Evolutionary conservation across 2,797 vertebrate species (phyloP), one percentile per base, ranked within the genome.

Genomic region (Kryptopterus vitreolus): DNA sequence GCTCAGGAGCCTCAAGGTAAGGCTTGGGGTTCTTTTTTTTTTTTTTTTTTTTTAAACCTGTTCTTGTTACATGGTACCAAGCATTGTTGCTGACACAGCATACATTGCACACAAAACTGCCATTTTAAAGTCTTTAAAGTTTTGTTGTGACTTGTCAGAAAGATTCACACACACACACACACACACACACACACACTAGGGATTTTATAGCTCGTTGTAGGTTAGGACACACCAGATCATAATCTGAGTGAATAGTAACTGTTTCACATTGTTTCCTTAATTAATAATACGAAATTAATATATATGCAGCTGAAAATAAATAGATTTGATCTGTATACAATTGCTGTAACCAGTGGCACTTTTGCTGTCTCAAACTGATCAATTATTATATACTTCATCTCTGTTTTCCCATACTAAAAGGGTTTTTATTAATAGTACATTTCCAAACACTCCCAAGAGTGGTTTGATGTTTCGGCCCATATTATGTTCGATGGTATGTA

Each of bases 1-100:
- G 94, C 95, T n/a, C 94, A 96, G 87, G 97, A 98, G 52, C 97
- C 96, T 48, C 96, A 96, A 94, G 97, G 98, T 98, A 88, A 18
- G n/a, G 52, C 24, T 43, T 24, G 33, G 53, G 22, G 31, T 10
- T 1, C 69, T 33, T 55, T 22, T 11, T 33, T 52, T 46, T 48
- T 43, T 43, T 29, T 3, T 2, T 4, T 6, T 13, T 2, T 2
- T 43, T n/a, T n/a, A n/a, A n/a, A n/a, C 38, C 10, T 43, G 38
- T 43, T 43, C 5, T 16, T 74, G 53, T 73, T 58, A 53, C 62
- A 65, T 22, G 38, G 11, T 15, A 13, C 33, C 35, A n/a, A 46
- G 5, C 7, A n/a, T 68, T 35, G 13, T 66, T 7, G 24, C 8
- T 62, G 29, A 10, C 50, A 4, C 61, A 7, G 16, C 29, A 22